Percentiles rank a stretch among this genome's conserved stretches.
Evolutionary conservation across 1,140 invertebrate genomes (phyloP).

Genomic region (Pseudomyrmex concolor): DNA sequence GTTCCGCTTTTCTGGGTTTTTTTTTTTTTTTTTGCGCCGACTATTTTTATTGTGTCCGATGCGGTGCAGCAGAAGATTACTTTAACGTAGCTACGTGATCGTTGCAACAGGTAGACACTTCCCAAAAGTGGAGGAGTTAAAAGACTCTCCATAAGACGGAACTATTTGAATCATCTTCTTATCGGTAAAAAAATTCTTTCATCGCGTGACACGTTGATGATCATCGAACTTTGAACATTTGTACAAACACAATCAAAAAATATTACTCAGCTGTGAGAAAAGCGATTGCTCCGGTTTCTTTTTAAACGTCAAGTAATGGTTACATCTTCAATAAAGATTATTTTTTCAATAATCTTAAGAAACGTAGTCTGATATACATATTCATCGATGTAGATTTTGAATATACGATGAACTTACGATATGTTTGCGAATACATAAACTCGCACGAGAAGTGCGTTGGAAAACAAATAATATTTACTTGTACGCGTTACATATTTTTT

Average conservation of each 20-base stretch:
- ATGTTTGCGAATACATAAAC: too few relatives aligned
- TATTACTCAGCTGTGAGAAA: too few relatives aligned
- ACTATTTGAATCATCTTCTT: neutral
- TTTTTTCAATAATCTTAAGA: too few relatives aligned
- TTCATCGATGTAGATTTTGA: neutral
- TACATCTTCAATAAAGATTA: too few relatives aligned
- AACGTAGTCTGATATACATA: too few relatives aligned
- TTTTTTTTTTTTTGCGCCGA: neutral
- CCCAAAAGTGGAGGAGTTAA: constrained; percentile 12
- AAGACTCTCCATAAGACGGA: constrained; percentile 18
- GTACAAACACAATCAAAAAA: too few relatives aligned
- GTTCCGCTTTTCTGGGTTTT: neutral
- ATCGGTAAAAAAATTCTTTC: neutral
- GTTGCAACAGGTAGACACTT: constrained; percentile 32
- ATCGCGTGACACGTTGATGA: neutral
- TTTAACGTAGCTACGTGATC: neutral
- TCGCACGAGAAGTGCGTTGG: too few relatives aligned
- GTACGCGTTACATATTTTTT: constrained; percentile 1
- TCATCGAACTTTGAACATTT: too few relatives aligned
- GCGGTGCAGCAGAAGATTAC: constrained; percentile 1
- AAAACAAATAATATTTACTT: neutral
- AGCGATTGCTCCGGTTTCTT: too few relatives aligned
- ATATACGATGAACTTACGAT: neutral
- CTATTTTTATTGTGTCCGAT: constrained; percentile 23
- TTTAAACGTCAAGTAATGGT: too few relatives aligned